phyloP scores from a whole-genome alignment of 1,140 invertebrate genomes.

The Globodera ellingtonae region DNA sequence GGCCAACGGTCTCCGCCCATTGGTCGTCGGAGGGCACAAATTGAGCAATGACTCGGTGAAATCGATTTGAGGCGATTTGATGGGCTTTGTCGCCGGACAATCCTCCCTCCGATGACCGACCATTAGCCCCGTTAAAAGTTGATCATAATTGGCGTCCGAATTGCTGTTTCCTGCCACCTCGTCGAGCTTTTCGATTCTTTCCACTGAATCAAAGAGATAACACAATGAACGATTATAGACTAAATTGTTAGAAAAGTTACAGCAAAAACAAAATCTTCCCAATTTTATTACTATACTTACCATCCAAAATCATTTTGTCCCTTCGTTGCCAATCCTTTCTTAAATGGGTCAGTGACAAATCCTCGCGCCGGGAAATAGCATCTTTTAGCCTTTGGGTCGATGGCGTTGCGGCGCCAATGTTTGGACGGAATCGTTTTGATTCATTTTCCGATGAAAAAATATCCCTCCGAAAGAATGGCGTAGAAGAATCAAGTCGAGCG shows the following conservation, averaged over 20 bases:
- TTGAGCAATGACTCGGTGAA: slow-evolving; percentile 18
- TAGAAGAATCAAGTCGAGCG: background rate
- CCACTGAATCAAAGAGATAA: background rate
- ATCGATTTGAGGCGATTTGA: slow-evolving; percentile 4
- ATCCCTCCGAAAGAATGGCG: background rate
- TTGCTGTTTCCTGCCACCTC: background rate
- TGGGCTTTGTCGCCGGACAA: background rate
- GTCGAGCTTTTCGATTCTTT: background rate
- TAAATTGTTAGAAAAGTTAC: too few relatives aligned
- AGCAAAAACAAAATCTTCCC: too few relatives aligned
- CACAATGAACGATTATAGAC: too few relatives aligned
- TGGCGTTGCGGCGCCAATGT: background rate
- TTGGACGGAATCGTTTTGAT: background rate
- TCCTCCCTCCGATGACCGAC: background rate
- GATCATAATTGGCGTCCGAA: background rate
- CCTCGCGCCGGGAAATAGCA: too few relatives aligned
- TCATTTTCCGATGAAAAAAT: background rate
- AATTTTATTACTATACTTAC: background rate
- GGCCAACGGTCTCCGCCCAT: background rate
- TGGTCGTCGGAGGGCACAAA: background rate
- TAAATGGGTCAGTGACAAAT: background rate
- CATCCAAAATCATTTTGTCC: slow-evolving; percentile 2
- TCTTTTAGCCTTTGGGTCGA: background rate
- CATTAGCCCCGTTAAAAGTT: background rate
- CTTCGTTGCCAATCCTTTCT: background rate